Conservation (phyloP, 2,113 vertebrate genomes). For the Pimephales promelas region DNA sequence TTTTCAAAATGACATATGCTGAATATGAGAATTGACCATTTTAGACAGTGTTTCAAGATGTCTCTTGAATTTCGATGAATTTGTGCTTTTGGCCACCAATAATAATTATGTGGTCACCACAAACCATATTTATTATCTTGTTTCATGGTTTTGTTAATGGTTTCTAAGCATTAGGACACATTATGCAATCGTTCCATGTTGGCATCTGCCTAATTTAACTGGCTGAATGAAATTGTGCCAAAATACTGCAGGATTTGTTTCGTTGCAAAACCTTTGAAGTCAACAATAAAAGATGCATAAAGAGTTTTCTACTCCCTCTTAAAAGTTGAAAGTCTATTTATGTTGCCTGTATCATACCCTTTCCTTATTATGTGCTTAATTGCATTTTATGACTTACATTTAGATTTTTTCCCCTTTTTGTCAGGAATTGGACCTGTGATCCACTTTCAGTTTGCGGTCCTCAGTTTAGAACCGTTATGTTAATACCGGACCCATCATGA, state of each 20-base stretch:
- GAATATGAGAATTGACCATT: neutral
- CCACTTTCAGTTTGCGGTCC: neutral
- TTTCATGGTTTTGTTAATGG: neutral
- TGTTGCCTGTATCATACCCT: neutral
- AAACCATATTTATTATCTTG: neutral
- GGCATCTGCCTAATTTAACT: constrained; percentile 14
- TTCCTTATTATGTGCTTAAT: constrained; percentile 14
- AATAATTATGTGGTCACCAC: neutral
- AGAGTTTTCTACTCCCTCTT: constrained; percentile 3
- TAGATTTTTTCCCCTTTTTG: neutral
- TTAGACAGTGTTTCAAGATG: neutral
- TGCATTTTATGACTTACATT: constrained; percentile 16
- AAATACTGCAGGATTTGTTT: neutral
- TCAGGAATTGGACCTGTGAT: neutral
- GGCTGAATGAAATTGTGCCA: neutral
- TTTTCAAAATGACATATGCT: neutral
- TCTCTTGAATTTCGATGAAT: neutral
- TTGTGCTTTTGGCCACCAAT: neutral
- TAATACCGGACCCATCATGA: neutral
- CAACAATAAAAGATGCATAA: constrained; percentile 1
- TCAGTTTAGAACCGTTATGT: neutral
- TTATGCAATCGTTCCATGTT: constrained; percentile 14
- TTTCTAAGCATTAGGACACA: neutral
- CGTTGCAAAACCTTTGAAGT: constrained; percentile 10
- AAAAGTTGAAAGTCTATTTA: constrained; percentile 20